These are phyloP conservation scores for Napeogenes inachia DNA, from an alignment of 2,888 invertebrate genomes.

Conservation along the genomic window DNA sequence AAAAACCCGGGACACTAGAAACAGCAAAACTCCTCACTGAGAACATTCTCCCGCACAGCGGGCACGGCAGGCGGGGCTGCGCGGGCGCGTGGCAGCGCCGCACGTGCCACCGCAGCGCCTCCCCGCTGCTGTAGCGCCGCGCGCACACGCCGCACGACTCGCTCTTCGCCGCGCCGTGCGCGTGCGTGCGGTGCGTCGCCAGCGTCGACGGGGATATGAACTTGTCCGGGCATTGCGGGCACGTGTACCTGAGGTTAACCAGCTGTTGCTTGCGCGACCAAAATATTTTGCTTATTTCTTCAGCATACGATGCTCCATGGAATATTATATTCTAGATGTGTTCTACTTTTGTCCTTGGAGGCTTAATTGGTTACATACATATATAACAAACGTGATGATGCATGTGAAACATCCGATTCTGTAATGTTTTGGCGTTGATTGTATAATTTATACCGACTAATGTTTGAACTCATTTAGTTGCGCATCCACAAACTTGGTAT, in stretches of 20 bases:
- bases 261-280: neutral
- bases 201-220: constrained; percentile 41
- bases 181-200: constrained; percentile 35
- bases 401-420: no score
- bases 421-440: no score
- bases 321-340: no score
- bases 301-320: no score
- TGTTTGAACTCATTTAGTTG: no score
- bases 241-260: constrained; percentile 34
- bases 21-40: constrained; percentile 23
- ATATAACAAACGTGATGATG: no score
- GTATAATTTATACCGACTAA: no score
- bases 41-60: constrained; percentile 31
- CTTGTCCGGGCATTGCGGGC: constrained; percentile 37
- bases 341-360: no score
- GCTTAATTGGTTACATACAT: no score
- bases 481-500: no score
- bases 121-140: constrained; percentile 40
- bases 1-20: no score
- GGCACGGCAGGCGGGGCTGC: constrained; percentile 23
- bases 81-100: constrained; percentile 35
- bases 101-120: constrained; percentile 40
- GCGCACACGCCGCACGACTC: constrained; percentile 41
- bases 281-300: no score
- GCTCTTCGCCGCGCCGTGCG: constrained; percentile 38